phyloP scores from a whole-genome alignment of 2,113 vertebrate species.

The Tauraco erythrolophus region DNA sequence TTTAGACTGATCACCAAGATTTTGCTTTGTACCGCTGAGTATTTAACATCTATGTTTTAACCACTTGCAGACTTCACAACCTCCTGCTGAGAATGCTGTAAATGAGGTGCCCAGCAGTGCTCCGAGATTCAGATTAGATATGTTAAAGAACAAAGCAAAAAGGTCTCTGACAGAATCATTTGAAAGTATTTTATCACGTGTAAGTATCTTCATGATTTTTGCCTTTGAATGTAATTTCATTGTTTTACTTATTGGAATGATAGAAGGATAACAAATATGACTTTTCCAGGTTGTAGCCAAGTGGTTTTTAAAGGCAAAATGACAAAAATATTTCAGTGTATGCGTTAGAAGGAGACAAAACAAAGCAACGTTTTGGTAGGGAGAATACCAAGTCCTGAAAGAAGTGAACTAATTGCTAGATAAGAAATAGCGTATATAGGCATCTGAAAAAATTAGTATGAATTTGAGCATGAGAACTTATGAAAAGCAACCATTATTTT shows the following conservation, averaged over 20 bases:
- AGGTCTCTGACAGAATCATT: conserved; percentile 92
- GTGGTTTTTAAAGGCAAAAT: background rate
- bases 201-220: conserved; percentile 50
- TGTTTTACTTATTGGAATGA: background rate
- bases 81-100: conserved; percentile 67
- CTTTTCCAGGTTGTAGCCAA: background rate
- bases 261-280: background rate
- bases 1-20: background rate
- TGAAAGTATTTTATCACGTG: conserved; percentile 86
- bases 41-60: background rate
- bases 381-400: background rate
- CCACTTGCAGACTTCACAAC: conserved; percentile 55
- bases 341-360: background rate
- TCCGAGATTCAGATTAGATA: conserved; percentile 87
- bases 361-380: background rate
- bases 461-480: background rate
- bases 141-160: conserved; percentile 91
- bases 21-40: background rate
- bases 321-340: background rate
- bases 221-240: background rate
- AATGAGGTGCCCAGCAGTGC: conserved; percentile 80
- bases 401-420: background rate
- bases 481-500: background rate
- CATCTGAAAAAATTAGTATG: background rate
- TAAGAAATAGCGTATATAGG: background rate